phyloP scores from a whole-genome alignment of 2,888 invertebrate species.

The Epistrophella euchroma region DNA sequence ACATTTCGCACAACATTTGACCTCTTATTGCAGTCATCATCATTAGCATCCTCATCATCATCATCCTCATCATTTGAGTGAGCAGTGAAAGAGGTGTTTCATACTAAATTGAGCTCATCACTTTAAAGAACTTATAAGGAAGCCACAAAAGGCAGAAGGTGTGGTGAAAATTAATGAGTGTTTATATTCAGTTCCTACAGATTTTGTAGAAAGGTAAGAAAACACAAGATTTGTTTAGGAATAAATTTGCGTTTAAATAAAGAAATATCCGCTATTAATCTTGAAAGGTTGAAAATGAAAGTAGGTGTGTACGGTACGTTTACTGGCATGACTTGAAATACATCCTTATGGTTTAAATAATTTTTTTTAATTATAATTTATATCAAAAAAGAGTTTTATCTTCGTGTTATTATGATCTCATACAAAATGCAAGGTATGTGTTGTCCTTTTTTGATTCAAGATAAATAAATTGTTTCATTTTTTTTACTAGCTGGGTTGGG shows the following conservation, averaged over 20 bases:
- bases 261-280: constrained; percentile 13
- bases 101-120: constrained; percentile 42
- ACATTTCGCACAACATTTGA: constrained; percentile 70
- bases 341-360: too few relatives aligned
- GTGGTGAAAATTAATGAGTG: constrained; percentile 52
- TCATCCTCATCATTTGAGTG: constrained; percentile 14
- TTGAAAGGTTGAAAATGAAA: neutral
- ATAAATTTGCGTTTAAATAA: constrained; percentile 2
- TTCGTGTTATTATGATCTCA: too few relatives aligned
- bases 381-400: too few relatives aligned
- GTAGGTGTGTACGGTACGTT: too few relatives aligned
- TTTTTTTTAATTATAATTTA: too few relatives aligned
- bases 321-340: too few relatives aligned
- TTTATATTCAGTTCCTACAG: neutral
- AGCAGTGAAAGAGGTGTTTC: constrained; percentile 19
- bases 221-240: neutral
- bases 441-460: too few relatives aligned
- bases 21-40: constrained; percentile 63
- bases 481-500: too few relatives aligned
- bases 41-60: constrained; percentile 26
- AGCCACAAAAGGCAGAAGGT: constrained; percentile 34
- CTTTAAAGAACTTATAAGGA: constrained; percentile 56
- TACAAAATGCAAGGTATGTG: too few relatives aligned
- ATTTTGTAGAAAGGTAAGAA: constrained; percentile 4
- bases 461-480: too few relatives aligned